Evolutionary conservation across 2,113 vertebrate genomes (phyloP).

Genomic region (Pangasianodon gigas): DNA sequence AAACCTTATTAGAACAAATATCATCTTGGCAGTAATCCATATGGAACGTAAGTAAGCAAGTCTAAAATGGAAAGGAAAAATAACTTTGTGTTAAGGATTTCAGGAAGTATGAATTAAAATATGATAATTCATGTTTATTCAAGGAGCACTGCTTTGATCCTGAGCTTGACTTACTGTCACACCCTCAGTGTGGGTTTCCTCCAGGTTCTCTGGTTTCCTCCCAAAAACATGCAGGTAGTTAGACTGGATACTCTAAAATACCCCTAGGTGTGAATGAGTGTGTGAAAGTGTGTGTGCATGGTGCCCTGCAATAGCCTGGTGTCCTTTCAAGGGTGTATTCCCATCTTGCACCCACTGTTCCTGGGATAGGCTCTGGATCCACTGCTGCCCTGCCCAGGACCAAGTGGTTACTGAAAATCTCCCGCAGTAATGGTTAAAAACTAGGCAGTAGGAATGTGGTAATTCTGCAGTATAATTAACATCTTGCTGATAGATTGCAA

Average conservation of each 20-base stretch:
- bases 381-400: background rate
- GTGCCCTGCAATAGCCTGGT: background rate
- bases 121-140: background rate
- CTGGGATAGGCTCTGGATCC: background rate
- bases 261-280: background rate
- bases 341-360: background rate
- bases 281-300: background rate
- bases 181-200: background rate
- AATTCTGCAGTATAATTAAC: constrained; percentile 11
- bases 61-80: background rate
- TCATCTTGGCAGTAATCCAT: background rate
- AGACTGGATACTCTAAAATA: background rate
- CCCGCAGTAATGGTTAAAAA: background rate
- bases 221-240: background rate
- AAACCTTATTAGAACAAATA: background rate
- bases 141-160: background rate
- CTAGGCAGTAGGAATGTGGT: background rate
- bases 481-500: constrained; percentile 19
- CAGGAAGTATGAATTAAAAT: background rate
- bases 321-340: background rate
- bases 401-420: background rate
- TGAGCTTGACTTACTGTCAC: background rate
- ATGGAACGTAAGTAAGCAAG: background rate
- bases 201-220: background rate
- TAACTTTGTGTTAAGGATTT: background rate